Evolutionary conservation across 2,797 vertebrate species (phyloP), one percentile per base, ranked within the genome.

Genomic region (Pangasius sanitwongsei): DNA sequence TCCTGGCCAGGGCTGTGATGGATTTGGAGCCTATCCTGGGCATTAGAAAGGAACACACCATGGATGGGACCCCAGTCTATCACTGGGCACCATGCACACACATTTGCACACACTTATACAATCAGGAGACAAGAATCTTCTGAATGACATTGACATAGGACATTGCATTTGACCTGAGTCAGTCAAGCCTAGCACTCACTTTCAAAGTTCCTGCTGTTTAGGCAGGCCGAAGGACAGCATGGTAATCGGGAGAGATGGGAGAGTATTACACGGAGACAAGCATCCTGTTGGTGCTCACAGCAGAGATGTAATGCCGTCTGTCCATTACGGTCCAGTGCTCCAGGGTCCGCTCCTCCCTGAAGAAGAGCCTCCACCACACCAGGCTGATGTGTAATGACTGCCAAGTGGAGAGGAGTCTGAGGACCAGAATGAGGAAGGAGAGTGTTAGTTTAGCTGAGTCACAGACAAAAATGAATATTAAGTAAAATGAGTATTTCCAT

Each of bases 371-470:
- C 89, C 90, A 98, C 97, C 87, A 98, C 91, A 0, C 86, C 65
- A 0, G 93, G 91, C 91, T 98, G 95, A 65, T 95, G 94, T 41
- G 97, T 98, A 92, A 98, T 98, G 88, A 98, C 96, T 0, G 97
- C 97, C 93, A 98, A 92, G 93, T 98, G 98, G 55, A 98, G 95
- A 0, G 97, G 97, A 0, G 97, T 98, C 98, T 98, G 91, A 34
- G 16, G 16, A 83, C 50, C n/a, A 23, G 61, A 89, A 87, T 63
- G 34, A 67, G 84, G 59, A 44, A 88, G 34, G 7, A 16, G 23
- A 72, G 31, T 25, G 28, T 65, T 25, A 78, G 13, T 78, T 84
- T 55, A 70, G 18, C 20, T 55, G 37, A 61, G 18, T 85, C 25
- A 61, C 6, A 63, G 7, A 53, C 6, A 37, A 65, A 25, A 50